Percentiles rank a stretch among this genome's conserved stretches.
These are phyloP conservation scores for Arremon brunneinucha DNA, from an alignment of 2,797 vertebrate genomes.

Conservation along the genomic window DNA sequence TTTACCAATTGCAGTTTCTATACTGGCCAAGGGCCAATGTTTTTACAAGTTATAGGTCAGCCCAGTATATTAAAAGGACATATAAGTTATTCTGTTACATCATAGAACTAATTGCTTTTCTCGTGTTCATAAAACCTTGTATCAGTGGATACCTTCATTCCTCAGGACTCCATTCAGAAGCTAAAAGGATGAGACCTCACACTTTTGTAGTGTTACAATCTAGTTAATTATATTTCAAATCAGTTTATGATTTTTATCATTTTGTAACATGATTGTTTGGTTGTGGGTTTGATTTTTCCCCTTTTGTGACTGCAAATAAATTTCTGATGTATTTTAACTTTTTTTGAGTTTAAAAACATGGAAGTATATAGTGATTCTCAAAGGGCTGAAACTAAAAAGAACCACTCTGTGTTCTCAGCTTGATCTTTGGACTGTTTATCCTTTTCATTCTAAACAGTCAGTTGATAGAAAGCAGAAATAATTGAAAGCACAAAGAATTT, in stretches of 20 bases:
- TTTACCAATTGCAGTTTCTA: not conserved
- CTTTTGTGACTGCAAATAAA: not conserved
- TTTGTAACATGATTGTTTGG: not conserved
- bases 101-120: not conserved
- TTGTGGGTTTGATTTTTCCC: not conserved
- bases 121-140: not conserved
- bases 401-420: not conserved
- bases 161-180: not conserved
- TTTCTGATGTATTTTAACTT: not conserved
- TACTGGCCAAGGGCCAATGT: not conserved
- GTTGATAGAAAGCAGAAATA: not conserved
- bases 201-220: not conserved
- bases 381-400: not conserved
- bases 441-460: not conserved
- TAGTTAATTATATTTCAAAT: not conserved
- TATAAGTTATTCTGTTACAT: not conserved
- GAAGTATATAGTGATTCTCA: not conserved
- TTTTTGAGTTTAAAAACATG: not conserved
- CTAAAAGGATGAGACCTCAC: not conserved
- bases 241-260: not conserved
- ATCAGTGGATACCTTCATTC: not conserved
- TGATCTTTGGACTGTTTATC: not conserved
- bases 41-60: not conserved
- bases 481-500: not conserved
- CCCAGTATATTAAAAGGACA: not conserved